These are phyloP conservation scores for Smittia sp. DNA, from an alignment of 2,888 invertebrate genomes.

Conservation along the genomic window DNA sequence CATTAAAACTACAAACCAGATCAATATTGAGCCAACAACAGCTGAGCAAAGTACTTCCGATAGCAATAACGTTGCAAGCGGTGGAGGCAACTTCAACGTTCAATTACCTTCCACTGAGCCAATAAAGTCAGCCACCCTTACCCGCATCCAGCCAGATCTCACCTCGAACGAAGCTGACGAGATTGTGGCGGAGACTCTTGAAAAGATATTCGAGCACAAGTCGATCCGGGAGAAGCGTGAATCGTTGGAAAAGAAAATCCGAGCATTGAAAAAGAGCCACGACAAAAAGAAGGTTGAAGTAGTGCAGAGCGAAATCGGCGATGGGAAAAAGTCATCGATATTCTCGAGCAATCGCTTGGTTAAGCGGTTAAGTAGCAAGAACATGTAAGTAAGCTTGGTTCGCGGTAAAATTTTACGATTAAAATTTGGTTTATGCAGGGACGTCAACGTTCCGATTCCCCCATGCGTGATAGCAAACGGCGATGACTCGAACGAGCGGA, in stretches of 20 bases:
- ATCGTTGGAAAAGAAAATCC: slow-evolving; percentile 85
- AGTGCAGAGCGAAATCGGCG: slow-evolving; percentile 59
- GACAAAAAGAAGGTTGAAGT: slow-evolving; percentile 71
- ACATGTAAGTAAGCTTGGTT: slow-evolving; percentile 58
- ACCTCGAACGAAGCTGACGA: slow-evolving; percentile 50
- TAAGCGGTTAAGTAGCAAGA: slow-evolving; percentile 73
- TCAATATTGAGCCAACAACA: neutral
- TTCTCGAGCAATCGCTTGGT: slow-evolving; percentile 71
- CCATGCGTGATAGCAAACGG: slow-evolving; percentile 56
- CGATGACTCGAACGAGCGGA: slow-evolving; percentile 58
- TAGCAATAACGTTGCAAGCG: neutral
- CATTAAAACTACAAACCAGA: slow-evolving; percentile 44
- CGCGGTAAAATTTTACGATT: neutral
- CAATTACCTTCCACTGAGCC: slow-evolving; percentile 46
- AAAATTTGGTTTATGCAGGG: slow-evolving; percentile 46
- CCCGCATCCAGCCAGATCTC: slow-evolving; percentile 50
- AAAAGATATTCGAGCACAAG: slow-evolving; percentile 77
- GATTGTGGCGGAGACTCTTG: slow-evolving; percentile 73
- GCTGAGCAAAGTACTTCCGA: neutral
- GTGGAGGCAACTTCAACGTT: slow-evolving; percentile 44
- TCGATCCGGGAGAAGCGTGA: slow-evolving; percentile 75
- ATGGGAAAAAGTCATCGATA: slow-evolving; percentile 67
- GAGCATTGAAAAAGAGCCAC: slow-evolving; percentile 74
- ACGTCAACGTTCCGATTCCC: slow-evolving; percentile 52
- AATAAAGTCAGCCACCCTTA: slow-evolving; percentile 46